Evolutionary conservation across 2,888 invertebrate genomes (phyloP).

Genomic region (Polydrusus tereticollis): DNA sequence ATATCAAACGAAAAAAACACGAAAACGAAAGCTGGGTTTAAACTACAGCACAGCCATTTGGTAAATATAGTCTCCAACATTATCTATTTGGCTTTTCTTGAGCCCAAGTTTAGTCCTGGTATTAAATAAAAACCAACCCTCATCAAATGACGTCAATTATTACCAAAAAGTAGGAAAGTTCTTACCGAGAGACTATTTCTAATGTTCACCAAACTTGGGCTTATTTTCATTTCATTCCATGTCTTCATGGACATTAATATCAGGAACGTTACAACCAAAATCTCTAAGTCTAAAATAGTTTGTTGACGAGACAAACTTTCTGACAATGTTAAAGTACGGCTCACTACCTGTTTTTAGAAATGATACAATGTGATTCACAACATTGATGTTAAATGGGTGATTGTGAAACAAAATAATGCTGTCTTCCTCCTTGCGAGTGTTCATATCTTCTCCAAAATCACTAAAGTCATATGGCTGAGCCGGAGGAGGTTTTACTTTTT

Average conservation of each 20-base stretch:
- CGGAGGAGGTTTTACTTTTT: neutral
- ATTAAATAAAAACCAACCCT: neutral
- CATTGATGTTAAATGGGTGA: constrained; percentile 45
- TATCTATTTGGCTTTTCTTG: constrained; percentile 7
- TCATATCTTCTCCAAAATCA: constrained; percentile 34
- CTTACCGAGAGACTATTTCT: no score
- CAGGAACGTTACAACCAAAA: constrained; percentile 28
- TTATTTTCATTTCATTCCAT: constrained; percentile 34
- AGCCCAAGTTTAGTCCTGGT: constrained; percentile 14
- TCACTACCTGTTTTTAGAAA: constrained; percentile 36
- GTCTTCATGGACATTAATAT: constrained; percentile 25
- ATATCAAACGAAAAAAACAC: neutral
- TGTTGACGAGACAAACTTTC: constrained; percentile 5
- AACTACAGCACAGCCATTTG: constrained; percentile 10
- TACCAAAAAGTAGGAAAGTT: neutral
- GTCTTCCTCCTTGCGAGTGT: constrained; percentile 28
- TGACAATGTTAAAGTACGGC: constrained; percentile 37
- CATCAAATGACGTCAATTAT: neutral
- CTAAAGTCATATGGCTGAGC: constrained; percentile 1
- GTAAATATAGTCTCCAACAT: neutral
- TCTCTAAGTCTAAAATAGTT: constrained; percentile 16
- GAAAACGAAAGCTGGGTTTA: neutral
- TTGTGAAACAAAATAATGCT: constrained; percentile 33
- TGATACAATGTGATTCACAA: constrained; percentile 30
- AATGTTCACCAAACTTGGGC: constrained; percentile 12